These are phyloP conservation scores for Atrichornis clamosus DNA, from an alignment of 2,113 vertebrate genomes.

Conservation along the genomic window DNA sequence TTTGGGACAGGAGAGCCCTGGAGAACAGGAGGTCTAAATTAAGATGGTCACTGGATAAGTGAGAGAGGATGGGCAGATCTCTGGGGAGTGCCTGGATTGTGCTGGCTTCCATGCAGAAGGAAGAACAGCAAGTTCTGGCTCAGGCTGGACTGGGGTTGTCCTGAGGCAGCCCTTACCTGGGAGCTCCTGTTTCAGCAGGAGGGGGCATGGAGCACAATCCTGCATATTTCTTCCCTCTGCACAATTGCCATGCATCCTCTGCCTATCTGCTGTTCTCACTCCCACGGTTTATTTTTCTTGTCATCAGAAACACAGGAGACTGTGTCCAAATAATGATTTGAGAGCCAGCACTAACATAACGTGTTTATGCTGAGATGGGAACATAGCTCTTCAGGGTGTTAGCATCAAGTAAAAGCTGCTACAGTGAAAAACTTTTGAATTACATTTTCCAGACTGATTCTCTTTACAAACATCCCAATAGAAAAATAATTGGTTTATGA, in stretches of 20 bases:
- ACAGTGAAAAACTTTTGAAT: neutral
- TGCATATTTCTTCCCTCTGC: neutral
- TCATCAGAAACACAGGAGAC: neutral
- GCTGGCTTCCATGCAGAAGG: neutral
- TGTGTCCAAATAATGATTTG: accelerated
- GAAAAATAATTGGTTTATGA: neutral
- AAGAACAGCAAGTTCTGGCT: neutral
- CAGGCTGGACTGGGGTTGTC: neutral
- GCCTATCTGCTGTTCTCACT: accelerated
- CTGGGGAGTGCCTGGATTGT: neutral
- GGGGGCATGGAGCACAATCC: neutral
- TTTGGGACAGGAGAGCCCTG: neutral
- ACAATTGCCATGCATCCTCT: accelerated
- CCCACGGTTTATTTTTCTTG: neutral
- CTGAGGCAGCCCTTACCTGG: neutral
- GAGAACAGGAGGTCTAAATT: neutral
- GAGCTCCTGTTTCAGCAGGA: neutral
- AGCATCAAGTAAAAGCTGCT: neutral
- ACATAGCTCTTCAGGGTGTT: neutral
- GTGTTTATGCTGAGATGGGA: neutral
- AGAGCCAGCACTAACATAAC: neutral
- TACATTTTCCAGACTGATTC: neutral
- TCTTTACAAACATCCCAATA: neutral
- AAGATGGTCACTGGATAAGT: neutral
- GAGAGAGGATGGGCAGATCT: neutral